Conservation (phyloP, 2,888 invertebrate species). For the Calameuta idolon region DNA sequence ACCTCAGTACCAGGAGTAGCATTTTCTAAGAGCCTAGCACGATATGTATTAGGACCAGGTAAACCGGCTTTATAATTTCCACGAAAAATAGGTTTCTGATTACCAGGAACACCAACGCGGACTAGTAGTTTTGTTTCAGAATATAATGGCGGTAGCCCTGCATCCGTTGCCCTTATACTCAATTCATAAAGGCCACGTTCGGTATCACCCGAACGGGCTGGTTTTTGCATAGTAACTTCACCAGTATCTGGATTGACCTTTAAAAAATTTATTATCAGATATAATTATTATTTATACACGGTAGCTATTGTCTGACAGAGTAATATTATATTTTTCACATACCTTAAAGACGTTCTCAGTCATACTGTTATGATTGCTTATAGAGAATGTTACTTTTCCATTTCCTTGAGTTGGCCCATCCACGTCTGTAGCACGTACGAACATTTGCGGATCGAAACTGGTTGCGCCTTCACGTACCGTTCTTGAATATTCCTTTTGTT, state of each 20-base stretch:
- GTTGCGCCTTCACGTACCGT: slow-evolving; percentile 82
- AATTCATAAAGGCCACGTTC: slow-evolving; percentile 81
- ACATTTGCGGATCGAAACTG: slow-evolving; percentile 83
- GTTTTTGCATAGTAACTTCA: slow-evolving; percentile 75
- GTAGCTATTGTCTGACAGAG: background rate
- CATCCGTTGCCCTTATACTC: slow-evolving; percentile 77
- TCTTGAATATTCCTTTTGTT: slow-evolving; percentile 77
- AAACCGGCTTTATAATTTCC: slow-evolving; percentile 74
- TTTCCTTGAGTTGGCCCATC: slow-evolving; percentile 82
- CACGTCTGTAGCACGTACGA: slow-evolving; percentile 80
- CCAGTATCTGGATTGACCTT: slow-evolving; percentile 77
- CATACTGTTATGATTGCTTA: slow-evolving; percentile 78
- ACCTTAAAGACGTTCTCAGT: slow-evolving; percentile 69
- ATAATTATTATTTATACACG: slow-evolving; percentile 56
- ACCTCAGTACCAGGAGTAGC: slow-evolving; percentile 77
- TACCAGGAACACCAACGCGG: slow-evolving; percentile 83
- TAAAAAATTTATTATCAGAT: slow-evolving; percentile 65
- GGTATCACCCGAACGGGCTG: slow-evolving; percentile 80
- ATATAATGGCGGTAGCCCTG: slow-evolving; percentile 76
- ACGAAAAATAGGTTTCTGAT: slow-evolving; percentile 83
- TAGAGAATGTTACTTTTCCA: slow-evolving; percentile 75
- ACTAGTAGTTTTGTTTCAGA: slow-evolving; percentile 77
- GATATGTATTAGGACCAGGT: slow-evolving; percentile 78
- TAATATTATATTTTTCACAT: background rate
- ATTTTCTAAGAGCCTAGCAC: slow-evolving; percentile 79